Evolutionary conservation across 2,888 invertebrate species (phyloP).

Genomic region (Oscheius myriophilus): DNA sequence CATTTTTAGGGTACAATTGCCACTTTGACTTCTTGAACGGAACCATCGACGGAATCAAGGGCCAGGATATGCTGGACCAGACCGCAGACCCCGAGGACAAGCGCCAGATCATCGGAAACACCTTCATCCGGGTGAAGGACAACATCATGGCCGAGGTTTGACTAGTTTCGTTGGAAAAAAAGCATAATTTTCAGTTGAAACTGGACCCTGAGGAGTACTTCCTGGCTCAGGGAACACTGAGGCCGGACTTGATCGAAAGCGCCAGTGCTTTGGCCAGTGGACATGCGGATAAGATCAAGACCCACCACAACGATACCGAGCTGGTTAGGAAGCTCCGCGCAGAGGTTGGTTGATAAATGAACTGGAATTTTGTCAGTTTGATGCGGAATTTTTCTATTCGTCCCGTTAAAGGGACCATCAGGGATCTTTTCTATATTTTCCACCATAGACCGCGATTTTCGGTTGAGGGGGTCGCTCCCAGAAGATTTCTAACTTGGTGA

Average conservation of each 20-base stretch:
- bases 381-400: too few species aligned
- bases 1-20: conserved; percentile 56
- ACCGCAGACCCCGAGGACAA: conserved; percentile 90
- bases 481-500: too few species aligned
- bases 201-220: conserved; percentile 81
- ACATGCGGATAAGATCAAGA: conserved; percentile 95
- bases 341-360: conserved; percentile 63
- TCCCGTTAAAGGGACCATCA: too few species aligned
- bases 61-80: conserved; percentile 41
- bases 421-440: too few species aligned
- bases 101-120: conserved; percentile 96
- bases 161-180: conserved; percentile 18
- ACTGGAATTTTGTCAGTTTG: not conserved
- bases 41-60: conserved; percentile 34
- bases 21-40: conserved; percentile 59
- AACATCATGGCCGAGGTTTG: conserved; percentile 48
- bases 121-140: conserved; percentile 83
- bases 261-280: conserved; percentile 81
- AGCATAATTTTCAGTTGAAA: conserved; percentile 78
- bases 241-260: conserved; percentile 97
- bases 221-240: conserved; percentile 79
- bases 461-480: too few species aligned
- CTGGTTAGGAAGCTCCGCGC: conserved; percentile 83
- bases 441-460: too few species aligned
- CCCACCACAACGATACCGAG: conserved; percentile 98